Percentiles rank a stretch among this genome's conserved stretches.
Evolutionary conservation across 2,113 vertebrate species (phyloP).

Genomic region (Eleginops maclovinus): DNA sequence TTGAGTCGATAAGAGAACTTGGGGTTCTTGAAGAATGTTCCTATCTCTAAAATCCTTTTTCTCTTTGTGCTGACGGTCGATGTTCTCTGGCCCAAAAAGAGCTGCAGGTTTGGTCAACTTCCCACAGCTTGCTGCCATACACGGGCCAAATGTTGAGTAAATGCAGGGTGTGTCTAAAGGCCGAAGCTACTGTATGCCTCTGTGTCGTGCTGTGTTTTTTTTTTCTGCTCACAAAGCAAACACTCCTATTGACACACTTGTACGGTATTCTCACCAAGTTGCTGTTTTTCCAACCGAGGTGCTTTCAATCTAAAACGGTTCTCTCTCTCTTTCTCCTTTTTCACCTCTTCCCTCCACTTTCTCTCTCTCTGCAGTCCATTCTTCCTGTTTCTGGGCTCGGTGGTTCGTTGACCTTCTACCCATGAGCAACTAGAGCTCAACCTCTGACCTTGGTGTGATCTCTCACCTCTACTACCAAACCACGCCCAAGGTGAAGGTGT

Average conservation of each 20-base stretch:
- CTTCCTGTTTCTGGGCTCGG: conserved; percentile 66
- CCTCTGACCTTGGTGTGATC: conserved; percentile 72
- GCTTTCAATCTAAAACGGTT: conserved; percentile 33
- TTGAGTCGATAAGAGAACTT: background rate
- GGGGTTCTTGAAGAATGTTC: conserved; percentile 3
- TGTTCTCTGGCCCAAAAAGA: conserved; percentile 26
- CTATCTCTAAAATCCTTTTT: conserved; percentile 9
- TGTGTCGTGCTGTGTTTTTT: conserved; percentile 33
- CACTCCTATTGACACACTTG: conserved; percentile 45
- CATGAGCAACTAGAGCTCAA: conserved; percentile 76
- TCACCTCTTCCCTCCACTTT: conserved; percentile 1
- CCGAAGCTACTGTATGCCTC: conserved; percentile 52
- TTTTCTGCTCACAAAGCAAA: conserved; percentile 46
- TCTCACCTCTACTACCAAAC: conserved; percentile 76
- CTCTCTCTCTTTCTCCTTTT: conserved; percentile 18
- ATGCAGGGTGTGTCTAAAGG: conserved; percentile 71
- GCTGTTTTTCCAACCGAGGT: conserved; percentile 60
- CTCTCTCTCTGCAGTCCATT: conserved; percentile 62
- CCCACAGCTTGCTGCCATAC: conserved; percentile 25
- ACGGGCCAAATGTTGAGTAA: conserved; percentile 60
- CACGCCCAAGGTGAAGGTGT: conserved; percentile 78
- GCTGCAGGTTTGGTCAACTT: conserved; percentile 43
- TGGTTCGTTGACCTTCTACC: conserved; percentile 65
- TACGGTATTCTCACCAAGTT: conserved; percentile 65
- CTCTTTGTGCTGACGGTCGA: conserved; percentile 29